A percentile compares a stretch with the other conserved stretches of the same genome.
phyloP scores from a whole-genome alignment of 2,113 vertebrate genomes.

The Epinephelus moara region DNA sequence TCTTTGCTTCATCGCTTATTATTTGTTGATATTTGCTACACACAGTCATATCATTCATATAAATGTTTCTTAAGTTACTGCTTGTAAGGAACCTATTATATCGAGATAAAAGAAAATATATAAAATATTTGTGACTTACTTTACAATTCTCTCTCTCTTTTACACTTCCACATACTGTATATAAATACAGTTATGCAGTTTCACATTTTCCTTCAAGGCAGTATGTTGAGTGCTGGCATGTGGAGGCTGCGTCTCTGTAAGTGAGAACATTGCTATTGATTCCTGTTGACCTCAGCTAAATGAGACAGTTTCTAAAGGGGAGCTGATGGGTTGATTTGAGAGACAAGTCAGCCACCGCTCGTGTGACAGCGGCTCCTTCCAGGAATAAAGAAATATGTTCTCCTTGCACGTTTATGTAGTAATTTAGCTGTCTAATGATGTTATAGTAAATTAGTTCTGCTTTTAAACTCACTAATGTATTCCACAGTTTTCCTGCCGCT shows the following conservation, averaged over 20 bases:
- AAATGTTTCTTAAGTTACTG: background rate
- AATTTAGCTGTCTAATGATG: slow-evolving; percentile 31
- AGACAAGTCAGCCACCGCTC: background rate
- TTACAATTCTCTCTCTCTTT: background rate
- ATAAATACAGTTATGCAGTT: background rate
- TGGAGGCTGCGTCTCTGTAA: slow-evolving; percentile 46
- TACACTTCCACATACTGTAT: background rate
- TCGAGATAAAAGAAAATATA: background rate
- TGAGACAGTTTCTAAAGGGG: slow-evolving; percentile 14
- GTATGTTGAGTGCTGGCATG: background rate
- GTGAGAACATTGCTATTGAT: slow-evolving; percentile 74
- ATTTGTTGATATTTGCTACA: background rate
- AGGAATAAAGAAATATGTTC: slow-evolving; percentile 17
- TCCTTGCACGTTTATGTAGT: slow-evolving; percentile 3
- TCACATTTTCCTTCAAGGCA: slow-evolving; percentile 21
- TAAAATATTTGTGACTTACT: background rate
- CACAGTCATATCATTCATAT: background rate
- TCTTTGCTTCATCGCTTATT: background rate
- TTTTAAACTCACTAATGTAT: slow-evolving; percentile 40
- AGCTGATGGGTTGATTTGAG: slow-evolving; percentile 13
- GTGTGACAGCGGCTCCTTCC: background rate
- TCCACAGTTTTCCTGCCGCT: slow-evolving; percentile 12
- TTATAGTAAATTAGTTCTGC: slow-evolving; percentile 34
- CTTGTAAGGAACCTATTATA: background rate
- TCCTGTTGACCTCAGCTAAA: slow-evolving; percentile 50